Evolutionary conservation across 2,797 vertebrate genomes (phyloP).

Genomic region (Notolepis coatsorum): DNA sequence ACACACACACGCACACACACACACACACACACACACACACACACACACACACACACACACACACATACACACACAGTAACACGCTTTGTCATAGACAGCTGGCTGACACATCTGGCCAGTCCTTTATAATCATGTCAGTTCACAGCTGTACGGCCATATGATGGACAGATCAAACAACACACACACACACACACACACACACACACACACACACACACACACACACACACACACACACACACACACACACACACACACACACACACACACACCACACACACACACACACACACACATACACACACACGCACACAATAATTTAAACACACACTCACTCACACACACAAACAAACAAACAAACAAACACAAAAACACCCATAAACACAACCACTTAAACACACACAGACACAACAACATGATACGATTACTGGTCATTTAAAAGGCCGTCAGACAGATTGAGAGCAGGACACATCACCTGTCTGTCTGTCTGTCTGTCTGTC

Average conservation of each 20-base stretch:
- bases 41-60: constrained; percentile 19
- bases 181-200: constrained; percentile 26
- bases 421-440: constrained; percentile 49
- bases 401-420: constrained; percentile 30
- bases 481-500: not conserved
- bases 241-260: not conserved
- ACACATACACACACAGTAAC: not conserved
- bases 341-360: not conserved
- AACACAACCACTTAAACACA: too few relatives aligned
- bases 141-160: constrained; percentile 71
- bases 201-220: constrained; percentile 11
- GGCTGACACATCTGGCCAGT: constrained; percentile 70
- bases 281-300: constrained; percentile 41
- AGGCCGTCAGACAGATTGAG: constrained; percentile 17
- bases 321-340: constrained; percentile 4
- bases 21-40: constrained; percentile 2
- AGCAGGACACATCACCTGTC: constrained; percentile 1
- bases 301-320: constrained; percentile 9
- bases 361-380: not conserved
- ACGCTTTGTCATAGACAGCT: constrained; percentile 50
- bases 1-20: constrained; percentile 23
- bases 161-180: constrained; percentile 68
- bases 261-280: not conserved
- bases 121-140: constrained; percentile 67
- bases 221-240: not conserved